Evolutionary conservation across 1,140 invertebrate species (phyloP).

Genomic region (Drosophila sproati): DNA sequence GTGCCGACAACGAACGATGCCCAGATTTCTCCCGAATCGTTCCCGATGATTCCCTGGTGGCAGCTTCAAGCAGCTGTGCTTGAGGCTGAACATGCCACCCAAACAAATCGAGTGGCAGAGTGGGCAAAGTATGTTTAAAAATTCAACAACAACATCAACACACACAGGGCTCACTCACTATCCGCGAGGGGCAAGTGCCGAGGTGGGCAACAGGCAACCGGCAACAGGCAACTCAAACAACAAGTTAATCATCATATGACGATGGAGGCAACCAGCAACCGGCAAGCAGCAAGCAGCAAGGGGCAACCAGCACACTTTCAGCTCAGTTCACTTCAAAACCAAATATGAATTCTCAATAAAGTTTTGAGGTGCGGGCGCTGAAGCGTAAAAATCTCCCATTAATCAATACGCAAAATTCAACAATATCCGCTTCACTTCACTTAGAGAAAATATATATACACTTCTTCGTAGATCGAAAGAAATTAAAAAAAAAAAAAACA

Average conservation of each 20-base stretch:
- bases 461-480: conserved; percentile 29
- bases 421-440: conserved; percentile 54
- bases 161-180: conserved; percentile 35
- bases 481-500: no score
- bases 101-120: conserved; percentile 55
- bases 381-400: conserved; percentile 58
- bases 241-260: conserved; percentile 63
- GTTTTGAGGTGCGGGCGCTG: conserved; percentile 23
- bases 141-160: conserved; percentile 63
- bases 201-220: conserved; percentile 20
- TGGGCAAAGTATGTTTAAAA: conserved; percentile 39
- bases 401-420: conserved; percentile 67
- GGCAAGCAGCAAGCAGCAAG: conserved; percentile 7
- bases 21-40: not conserved
- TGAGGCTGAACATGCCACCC: conserved; percentile 64
- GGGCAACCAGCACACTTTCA: not conserved
- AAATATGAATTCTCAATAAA: not conserved
- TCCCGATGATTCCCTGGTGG: conserved; percentile 4
- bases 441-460: conserved; percentile 63
- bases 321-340: not conserved
- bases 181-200: conserved; percentile 6
- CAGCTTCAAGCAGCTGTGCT: conserved; percentile 38
- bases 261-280: conserved; percentile 27
- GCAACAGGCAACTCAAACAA: conserved; percentile 16
- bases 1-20: conserved; percentile 34